Evolutionary conservation across 2,888 invertebrate species (phyloP).

Genomic region (Torymus texanus): DNA sequence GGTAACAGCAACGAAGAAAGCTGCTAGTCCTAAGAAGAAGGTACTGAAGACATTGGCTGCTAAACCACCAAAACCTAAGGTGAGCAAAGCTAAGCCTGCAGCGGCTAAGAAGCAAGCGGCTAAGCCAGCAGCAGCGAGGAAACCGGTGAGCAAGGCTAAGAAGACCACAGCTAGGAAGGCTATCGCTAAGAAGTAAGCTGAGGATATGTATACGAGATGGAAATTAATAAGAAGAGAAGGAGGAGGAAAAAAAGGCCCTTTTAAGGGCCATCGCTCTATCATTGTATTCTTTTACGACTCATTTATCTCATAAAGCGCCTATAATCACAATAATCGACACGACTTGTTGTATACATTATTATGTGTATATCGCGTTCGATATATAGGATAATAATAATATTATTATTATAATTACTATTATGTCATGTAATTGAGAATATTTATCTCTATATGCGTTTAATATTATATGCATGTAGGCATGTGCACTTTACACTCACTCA

Average conservation of each 20-base stretch:
- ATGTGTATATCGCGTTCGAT: too few relatives aligned
- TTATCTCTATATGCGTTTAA: slow-evolving; percentile 10
- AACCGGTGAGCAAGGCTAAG: slow-evolving; percentile 7
- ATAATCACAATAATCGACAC: background rate
- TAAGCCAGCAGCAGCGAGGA: slow-evolving; percentile 8
- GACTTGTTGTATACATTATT: too few relatives aligned
- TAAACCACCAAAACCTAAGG: slow-evolving; percentile 42
- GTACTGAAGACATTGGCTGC: slow-evolving; percentile 19
- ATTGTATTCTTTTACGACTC: too few relatives aligned
- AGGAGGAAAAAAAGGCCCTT: slow-evolving; percentile 38
- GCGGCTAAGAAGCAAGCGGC: background rate
- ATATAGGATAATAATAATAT: too few relatives aligned
- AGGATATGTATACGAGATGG: background rate
- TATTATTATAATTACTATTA: too few relatives aligned
- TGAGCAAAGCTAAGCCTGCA: background rate
- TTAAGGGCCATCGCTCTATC: slow-evolving; percentile 36
- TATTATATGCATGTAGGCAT: background rate
- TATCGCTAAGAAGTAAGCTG: slow-evolving; percentile 38
- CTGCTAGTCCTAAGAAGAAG: slow-evolving; percentile 24
- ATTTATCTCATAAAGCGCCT: background rate
- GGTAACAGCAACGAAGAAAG: slow-evolving; percentile 60
- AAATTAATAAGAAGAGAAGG: background rate
- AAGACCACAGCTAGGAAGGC: slow-evolving; percentile 28
- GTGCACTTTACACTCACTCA: too few relatives aligned
- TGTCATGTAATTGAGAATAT: background rate